These are phyloP conservation scores for Oreohelix idahoensis DNA, from an alignment of 1,140 invertebrate species.

Conservation along the genomic window DNA sequence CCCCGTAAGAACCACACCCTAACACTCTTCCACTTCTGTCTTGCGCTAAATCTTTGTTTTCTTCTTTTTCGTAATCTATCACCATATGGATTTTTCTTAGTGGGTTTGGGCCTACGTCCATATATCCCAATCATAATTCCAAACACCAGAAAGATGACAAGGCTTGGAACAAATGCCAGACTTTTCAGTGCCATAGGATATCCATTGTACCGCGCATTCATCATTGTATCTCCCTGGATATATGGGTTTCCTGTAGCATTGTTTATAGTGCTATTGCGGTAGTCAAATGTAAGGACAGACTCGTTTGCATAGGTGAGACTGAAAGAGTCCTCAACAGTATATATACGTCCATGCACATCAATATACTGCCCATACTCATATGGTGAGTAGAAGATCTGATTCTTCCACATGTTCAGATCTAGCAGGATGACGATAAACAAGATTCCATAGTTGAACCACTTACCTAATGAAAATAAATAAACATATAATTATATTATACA, in stretches of 20 bases:
- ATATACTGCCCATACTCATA: slow-evolving; percentile 76
- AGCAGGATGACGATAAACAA: slow-evolving; percentile 77
- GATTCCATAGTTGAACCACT: slow-evolving; percentile 79
- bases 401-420: slow-evolving; percentile 79
- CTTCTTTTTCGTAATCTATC: slow-evolving; percentile 67
- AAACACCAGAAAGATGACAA: slow-evolving; percentile 73
- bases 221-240: slow-evolving; percentile 72
- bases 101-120: slow-evolving; percentile 73
- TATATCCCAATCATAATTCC: slow-evolving; percentile 74
- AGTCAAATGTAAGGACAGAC: slow-evolving; percentile 71
- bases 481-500: too few species aligned
- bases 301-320: slow-evolving; percentile 70
- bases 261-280: slow-evolving; percentile 70
- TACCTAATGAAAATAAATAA: slow-evolving; percentile 71
- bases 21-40: slow-evolving; percentile 26
- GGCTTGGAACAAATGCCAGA: slow-evolving; percentile 74
- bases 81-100: slow-evolving; percentile 65
- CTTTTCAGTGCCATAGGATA: slow-evolving; percentile 73
- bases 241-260: slow-evolving; percentile 69
- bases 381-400: slow-evolving; percentile 77
- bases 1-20: not conserved
- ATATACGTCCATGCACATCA: slow-evolving; percentile 72
- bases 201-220: slow-evolving; percentile 76
- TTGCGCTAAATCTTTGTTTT: slow-evolving; percentile 47
- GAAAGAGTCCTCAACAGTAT: slow-evolving; percentile 72